Conservation (phyloP, 2,113 vertebrate genomes). For the Phasianus colchicus region DNA sequence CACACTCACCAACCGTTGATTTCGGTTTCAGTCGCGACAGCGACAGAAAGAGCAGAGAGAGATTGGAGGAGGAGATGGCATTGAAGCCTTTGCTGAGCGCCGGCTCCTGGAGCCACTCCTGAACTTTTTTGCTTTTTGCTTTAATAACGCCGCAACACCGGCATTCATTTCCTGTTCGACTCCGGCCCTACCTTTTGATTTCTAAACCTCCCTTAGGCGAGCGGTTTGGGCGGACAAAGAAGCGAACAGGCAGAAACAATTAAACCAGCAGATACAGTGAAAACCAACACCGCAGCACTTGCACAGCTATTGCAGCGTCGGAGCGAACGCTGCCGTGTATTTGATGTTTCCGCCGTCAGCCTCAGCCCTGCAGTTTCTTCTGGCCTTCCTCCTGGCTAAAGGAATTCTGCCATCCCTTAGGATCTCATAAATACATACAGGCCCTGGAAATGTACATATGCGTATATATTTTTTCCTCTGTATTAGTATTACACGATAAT, state of each 20-base stretch:
- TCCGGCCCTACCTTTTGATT: constrained; percentile 78
- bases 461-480: constrained; percentile 9
- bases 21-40: background rate
- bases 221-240: constrained; percentile 77
- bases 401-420: constrained; percentile 62
- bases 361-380: constrained; percentile 48
- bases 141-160: constrained; percentile 66
- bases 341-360: constrained; percentile 57
- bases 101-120: too few relatives aligned
- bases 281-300: constrained; percentile 70
- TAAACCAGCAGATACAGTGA: constrained; percentile 82
- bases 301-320: constrained; percentile 34
- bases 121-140: constrained; percentile 65
- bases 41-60: background rate
- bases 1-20: fast-evolving
- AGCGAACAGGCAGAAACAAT: constrained; percentile 84
- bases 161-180: constrained; percentile 81
- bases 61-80: background rate
- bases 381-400: constrained; percentile 48
- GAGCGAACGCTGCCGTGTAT: constrained; percentile 40
- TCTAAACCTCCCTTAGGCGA: constrained; percentile 77
- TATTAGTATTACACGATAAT: constrained; percentile 75
- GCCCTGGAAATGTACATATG: constrained; percentile 47
- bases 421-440: constrained; percentile 75
- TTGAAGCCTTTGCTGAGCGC: too few relatives aligned